phyloP scores from a whole-genome alignment of 2,797 vertebrate species.

The Mionectes olivaceus region DNA sequence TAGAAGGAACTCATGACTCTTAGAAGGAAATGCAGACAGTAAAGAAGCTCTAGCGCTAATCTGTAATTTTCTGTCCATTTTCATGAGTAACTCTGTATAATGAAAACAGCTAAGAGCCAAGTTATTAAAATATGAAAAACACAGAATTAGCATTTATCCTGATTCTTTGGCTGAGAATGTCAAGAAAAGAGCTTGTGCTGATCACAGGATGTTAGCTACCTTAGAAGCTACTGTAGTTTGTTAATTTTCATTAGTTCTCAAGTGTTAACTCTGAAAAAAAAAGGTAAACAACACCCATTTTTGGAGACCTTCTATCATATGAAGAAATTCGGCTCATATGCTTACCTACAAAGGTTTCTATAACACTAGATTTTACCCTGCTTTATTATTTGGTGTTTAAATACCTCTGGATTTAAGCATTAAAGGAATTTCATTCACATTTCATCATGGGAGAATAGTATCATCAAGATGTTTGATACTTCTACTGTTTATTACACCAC shows the following conservation, averaged over 20 bases:
- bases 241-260: neutral
- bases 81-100: constrained; percentile 1
- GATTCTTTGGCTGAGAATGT: constrained; percentile 26
- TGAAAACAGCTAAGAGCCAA: constrained; percentile 24
- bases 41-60: neutral
- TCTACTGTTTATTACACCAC: neutral
- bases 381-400: neutral
- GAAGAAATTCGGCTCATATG: neutral
- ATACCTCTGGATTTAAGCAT: neutral
- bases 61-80: constrained; percentile 54
- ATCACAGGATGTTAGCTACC: neutral
- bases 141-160: constrained; percentile 56
- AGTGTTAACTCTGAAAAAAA: neutral
- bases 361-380: neutral
- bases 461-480: neutral
- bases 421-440: constrained; percentile 4
- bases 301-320: neutral
- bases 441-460: neutral
- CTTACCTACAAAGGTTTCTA: neutral
- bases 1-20: neutral
- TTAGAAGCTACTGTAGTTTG: neutral
- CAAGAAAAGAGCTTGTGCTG: constrained; percentile 32
- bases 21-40: constrained; percentile 4
- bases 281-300: neutral
- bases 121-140: constrained; percentile 59